These are phyloP conservation scores for Poecilia velifera DNA, from an alignment of 2,797 vertebrate genomes.

Conservation along the genomic window DNA sequence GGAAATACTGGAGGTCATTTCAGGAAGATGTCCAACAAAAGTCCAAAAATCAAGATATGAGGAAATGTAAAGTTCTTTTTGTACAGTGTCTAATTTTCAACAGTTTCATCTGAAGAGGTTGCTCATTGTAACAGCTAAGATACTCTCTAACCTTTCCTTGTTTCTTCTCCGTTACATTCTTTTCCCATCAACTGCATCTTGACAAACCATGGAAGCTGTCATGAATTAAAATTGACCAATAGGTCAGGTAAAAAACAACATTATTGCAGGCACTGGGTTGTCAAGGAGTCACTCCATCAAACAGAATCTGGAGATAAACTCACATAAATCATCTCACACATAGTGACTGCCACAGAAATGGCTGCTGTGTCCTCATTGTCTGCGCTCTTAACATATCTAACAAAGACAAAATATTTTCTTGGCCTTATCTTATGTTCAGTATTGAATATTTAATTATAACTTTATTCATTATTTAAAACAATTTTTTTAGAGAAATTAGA, in stretches of 20 bases:
- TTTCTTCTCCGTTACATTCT: neutral
- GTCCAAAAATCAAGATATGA: neutral
- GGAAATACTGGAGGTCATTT: neutral
- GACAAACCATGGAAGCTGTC: slow-evolving; percentile 29
- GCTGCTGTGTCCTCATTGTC: slow-evolving; percentile 18
- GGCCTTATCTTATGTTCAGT: slow-evolving; percentile 53
- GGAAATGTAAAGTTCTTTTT: neutral
- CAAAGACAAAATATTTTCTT: slow-evolving; percentile 43
- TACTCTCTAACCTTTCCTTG: neutral
- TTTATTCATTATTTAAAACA: slow-evolving; percentile 53
- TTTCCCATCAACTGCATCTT: slow-evolving; percentile 23
- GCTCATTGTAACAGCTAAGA: neutral
- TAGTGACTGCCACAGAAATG: slow-evolving; percentile 26
- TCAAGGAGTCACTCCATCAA: slow-evolving; percentile 58
- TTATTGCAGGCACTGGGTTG: slow-evolving; percentile 40
- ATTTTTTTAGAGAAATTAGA: slow-evolving; percentile 55
- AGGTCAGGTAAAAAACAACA: slow-evolving; percentile 31
- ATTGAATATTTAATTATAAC: slow-evolving; percentile 70
- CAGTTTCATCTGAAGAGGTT: neutral
- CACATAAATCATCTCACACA: slow-evolving; percentile 57
- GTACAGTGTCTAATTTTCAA: neutral
- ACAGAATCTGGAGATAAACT: slow-evolving; percentile 68
- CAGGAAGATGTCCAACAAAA: neutral
- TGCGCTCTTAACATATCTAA: slow-evolving; percentile 57
- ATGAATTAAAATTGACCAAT: slow-evolving; percentile 52